Evolutionary conservation across 2,797 vertebrate species (phyloP).

Genomic region (Syndactyla subalaris): DNA sequence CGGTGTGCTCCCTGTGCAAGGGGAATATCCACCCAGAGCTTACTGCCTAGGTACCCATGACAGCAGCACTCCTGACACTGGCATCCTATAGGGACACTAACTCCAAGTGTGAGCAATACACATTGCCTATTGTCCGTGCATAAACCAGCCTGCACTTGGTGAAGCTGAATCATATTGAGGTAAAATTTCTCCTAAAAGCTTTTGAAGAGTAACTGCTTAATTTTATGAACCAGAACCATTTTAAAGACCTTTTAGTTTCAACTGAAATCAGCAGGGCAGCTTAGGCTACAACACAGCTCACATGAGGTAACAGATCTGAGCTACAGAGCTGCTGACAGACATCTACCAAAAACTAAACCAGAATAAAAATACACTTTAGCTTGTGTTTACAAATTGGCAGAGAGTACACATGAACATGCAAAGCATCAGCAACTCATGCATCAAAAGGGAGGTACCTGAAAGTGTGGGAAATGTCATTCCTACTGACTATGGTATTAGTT

Average conservation of each 20-base stretch:
- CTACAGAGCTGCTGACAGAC: not conserved
- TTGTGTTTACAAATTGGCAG: not conserved
- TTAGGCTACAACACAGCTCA: not conserved
- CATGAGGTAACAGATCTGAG: not conserved
- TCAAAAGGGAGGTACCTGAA: not conserved
- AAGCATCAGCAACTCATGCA: not conserved
- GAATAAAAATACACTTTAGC: not conserved
- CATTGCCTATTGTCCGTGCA: not conserved
- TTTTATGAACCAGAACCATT: not conserved
- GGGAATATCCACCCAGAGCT: not conserved
- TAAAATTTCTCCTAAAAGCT: not conserved
- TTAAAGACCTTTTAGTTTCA: not conserved
- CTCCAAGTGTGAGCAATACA: not conserved
- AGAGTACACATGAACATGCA: not conserved
- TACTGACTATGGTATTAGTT: not conserved
- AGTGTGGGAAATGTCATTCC: not conserved
- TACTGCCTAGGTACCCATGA: not conserved
- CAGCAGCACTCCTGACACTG: not conserved
- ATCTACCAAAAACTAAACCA: not conserved
- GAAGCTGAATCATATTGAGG: not conserved
- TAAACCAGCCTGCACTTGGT: not conserved
- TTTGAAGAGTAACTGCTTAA: not conserved
- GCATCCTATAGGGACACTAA: not conserved
- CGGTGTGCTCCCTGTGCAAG: not conserved
- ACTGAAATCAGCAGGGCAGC: not conserved